These are phyloP conservation scores for Chrysotoxum bicinctum DNA, from an alignment of 2,888 invertebrate genomes.

Conservation along the genomic window DNA sequence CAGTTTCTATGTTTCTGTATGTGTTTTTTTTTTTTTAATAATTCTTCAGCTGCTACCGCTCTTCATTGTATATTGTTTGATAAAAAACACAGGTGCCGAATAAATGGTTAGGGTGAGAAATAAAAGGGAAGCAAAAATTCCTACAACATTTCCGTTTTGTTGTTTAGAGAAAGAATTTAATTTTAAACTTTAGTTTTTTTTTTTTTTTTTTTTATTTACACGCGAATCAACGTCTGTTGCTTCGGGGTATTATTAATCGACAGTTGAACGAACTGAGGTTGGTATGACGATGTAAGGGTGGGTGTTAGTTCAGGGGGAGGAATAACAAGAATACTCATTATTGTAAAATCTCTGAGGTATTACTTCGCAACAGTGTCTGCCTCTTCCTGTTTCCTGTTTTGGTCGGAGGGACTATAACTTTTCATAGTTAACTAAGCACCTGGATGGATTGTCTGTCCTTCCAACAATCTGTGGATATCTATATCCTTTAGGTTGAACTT, in stretches of 20 bases:
- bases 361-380: neutral
- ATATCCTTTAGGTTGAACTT: too few species aligned
- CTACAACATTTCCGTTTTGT: neutral
- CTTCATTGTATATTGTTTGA: slow-evolving; percentile 1
- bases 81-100: slow-evolving; percentile 21
- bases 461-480: too few species aligned
- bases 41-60: neutral
- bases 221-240: slow-evolving; percentile 23
- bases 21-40: neutral
- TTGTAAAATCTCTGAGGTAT: slow-evolving; percentile 1
- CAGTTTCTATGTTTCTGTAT: slow-evolving; percentile 13
- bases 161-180: slow-evolving; percentile 30
- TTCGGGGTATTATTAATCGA: slow-evolving; percentile 10
- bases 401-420: too few species aligned
- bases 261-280: slow-evolving; percentile 17
- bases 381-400: neutral
- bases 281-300: neutral
- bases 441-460: too few species aligned
- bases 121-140: slow-evolving; percentile 1
- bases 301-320: neutral
- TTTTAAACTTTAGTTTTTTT: slow-evolving; percentile 2
- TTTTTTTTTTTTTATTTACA: neutral
- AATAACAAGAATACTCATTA: neutral
- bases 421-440: too few species aligned
- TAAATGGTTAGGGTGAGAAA: slow-evolving; percentile 16